Base-by-base conservation (phyloP, 2,888 invertebrate genomes). In the Watsonalla cultraria region DNA sequence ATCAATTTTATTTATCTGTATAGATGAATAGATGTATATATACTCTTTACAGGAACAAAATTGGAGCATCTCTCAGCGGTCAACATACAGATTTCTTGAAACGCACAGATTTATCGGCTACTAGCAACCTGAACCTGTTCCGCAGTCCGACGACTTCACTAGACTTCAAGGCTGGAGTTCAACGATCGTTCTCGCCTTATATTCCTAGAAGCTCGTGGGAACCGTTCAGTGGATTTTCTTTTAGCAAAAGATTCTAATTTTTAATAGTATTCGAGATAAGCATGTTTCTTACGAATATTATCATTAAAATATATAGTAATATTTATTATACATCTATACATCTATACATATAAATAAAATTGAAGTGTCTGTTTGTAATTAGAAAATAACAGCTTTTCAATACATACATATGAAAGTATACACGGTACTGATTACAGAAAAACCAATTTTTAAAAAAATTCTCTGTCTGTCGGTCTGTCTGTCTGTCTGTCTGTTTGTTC, bases 161-260 rank as follows among this genome's bases (percentile, higher is more conserved):
- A n/a, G 80, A 80, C 64, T 71, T 80, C 46, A 78, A 67, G 53
- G 79, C 80, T 34, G 80, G 78, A 0, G 50, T 70, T 14, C 65
- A 68, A 51, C 75, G 71, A 52, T 74, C 78, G 5, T 61, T 73
- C 11, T 73, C 76, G 0, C 78, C 80, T 0, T 72, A 60, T 52
- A 60, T 73, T 42, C 49, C 39, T n/a, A 66, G 59, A 42, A 64
- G 62, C 7, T 61, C 64, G 8, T 80, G 80, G 80, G 55, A 75
- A 39, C 80, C 78, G 0, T 65, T 51, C 5, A 46, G 51, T 33
- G 76, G 75, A 0, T 56, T 79, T 0, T 62, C 66, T 7, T 75
- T 73, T 11, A 66, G 45, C 8, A 75, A 72, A 50, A 68, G 51
- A 56, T 76, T 75, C 52, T 72, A 69, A 56, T 0, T 76, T 75